Conservation (phyloP, 2,888 invertebrate genomes). For the Dione vanillae region DNA sequence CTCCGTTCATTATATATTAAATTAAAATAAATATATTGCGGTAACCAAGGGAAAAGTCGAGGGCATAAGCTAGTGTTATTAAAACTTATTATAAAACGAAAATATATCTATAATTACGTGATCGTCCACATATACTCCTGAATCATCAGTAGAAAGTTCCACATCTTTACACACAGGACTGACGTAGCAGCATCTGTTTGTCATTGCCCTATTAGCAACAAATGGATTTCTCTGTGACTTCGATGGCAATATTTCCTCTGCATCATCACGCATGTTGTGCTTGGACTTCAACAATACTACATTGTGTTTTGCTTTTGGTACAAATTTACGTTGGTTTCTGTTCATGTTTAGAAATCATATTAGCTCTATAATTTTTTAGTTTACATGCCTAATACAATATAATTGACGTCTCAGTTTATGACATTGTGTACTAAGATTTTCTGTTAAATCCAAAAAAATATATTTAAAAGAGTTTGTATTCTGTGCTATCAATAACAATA, state of each 20-base stretch:
- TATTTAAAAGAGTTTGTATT: background rate
- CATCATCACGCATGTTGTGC: slow-evolving; percentile 45
- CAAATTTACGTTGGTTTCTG: slow-evolving; percentile 55
- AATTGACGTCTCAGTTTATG: background rate
- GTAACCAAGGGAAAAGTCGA: no score
- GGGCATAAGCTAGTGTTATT: no score
- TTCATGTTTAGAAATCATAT: slow-evolving; percentile 55
- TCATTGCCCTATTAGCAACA: slow-evolving; percentile 48
- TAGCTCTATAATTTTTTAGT: slow-evolving; percentile 22
- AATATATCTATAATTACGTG: background rate
- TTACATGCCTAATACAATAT: background rate
- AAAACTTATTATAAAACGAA: no score
- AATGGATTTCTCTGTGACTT: slow-evolving; percentile 41
- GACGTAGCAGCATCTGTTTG: slow-evolving; percentile 60
- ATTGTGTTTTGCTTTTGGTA: slow-evolving; percentile 46
- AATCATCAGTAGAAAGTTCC: slow-evolving; percentile 38
- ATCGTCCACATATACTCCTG: slow-evolving; percentile 37
- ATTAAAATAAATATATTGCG: no score
- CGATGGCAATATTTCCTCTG: slow-evolving; percentile 53
- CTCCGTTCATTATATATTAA: no score
- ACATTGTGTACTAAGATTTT: background rate
- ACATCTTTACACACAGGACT: slow-evolving; percentile 49
- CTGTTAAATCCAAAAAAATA: background rate
- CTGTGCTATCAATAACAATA: no score
- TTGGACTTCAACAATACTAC: slow-evolving; percentile 40